Evolutionary conservation across 2,113 vertebrate species (phyloP).

Genomic region (Boulengeromyrus knoepffleri): DNA sequence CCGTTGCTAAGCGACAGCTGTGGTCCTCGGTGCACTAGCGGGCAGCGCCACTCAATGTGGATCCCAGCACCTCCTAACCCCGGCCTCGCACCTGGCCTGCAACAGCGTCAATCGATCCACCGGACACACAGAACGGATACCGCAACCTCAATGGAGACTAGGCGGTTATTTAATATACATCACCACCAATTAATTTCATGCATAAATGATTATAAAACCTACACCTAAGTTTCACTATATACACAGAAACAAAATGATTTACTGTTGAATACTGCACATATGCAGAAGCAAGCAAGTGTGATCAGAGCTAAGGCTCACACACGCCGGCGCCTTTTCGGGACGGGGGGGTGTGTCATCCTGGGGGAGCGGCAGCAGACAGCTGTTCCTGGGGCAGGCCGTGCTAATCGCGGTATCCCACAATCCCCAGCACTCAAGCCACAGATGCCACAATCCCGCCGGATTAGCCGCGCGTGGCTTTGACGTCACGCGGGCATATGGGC

Average conservation of each 20-base stretch:
- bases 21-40: neutral
- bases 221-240: neutral
- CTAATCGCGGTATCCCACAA: conserved; percentile 33
- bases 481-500: conserved; percentile 31
- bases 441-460: conserved; percentile 36
- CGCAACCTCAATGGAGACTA: neutral
- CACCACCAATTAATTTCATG: neutral
- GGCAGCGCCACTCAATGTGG: neutral
- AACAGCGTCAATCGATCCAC: neutral
- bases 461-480: conserved; percentile 24
- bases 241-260: neutral
- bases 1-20: neutral
- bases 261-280: neutral
- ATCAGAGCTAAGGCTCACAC: neutral
- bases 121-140: neutral
- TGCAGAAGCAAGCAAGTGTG: neutral
- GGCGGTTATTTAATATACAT: neutral
- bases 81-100: neutral
- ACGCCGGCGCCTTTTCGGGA: neutral
- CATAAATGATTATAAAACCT: neutral
- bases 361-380: conserved; percentile 14
- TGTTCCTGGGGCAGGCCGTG: conserved; percentile 18
- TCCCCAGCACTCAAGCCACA: conserved; percentile 11
- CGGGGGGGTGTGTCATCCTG: neutral
- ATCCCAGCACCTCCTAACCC: neutral